phyloP scores from a whole-genome alignment of 2,113 vertebrate genomes.

The Scatophagus argus region DNA sequence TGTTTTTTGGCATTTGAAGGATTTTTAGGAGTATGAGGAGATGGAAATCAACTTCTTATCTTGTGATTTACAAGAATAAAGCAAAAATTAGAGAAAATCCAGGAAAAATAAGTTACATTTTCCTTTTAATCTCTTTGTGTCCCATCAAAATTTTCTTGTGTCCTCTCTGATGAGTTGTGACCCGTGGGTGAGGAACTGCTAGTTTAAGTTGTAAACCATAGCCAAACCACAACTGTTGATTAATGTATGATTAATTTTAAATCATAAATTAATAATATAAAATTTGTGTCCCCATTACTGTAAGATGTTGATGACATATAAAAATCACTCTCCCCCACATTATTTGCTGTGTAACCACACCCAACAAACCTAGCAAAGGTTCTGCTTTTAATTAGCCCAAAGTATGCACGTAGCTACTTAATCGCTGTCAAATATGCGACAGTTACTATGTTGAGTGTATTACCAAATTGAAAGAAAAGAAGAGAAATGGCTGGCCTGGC shows the following conservation, averaged over 20 bases:
- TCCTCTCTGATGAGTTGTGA: no score
- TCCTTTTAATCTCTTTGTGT: not conserved
- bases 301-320: no score
- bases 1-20: not conserved
- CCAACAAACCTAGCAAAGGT: not conserved
- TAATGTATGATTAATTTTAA: no score
- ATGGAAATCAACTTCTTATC: not conserved
- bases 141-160: no score
- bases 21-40: not conserved
- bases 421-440: not conserved
- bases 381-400: slow-evolving; percentile 10
- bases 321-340: not conserved
- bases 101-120: not conserved
- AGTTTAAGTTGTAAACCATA: no score
- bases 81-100: no score
- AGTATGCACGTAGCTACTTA: not conserved
- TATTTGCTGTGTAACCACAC: not conserved
- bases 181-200: no score
- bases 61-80: not conserved
- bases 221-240: no score
- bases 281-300: no score
- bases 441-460: not conserved
- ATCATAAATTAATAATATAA: no score
- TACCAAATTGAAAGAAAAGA: slow-evolving; percentile 1
- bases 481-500: slow-evolving; percentile 48